phyloP scores from a whole-genome alignment of 2,888 invertebrate genomes.

The Schizotus pectinicornis region DNA sequence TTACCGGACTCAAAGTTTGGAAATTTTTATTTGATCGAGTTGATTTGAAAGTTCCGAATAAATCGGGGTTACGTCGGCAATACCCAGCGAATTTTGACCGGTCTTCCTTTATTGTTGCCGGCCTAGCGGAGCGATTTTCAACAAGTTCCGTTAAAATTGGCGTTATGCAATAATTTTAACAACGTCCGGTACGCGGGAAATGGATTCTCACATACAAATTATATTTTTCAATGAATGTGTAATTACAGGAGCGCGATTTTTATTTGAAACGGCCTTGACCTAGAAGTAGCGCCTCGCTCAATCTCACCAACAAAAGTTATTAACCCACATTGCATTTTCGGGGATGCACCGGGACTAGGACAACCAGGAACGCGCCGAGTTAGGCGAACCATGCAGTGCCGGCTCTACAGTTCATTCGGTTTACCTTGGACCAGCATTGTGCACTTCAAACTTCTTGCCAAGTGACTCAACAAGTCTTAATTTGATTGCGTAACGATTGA shows the following conservation, averaged over 20 bases:
- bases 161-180: slow-evolving; percentile 38
- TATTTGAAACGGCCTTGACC: slow-evolving; percentile 28
- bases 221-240: slow-evolving; percentile 33
- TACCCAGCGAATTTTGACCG: slow-evolving; percentile 2
- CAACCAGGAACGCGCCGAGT: slow-evolving; percentile 6
- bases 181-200: slow-evolving; percentile 42
- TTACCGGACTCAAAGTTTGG: slow-evolving; percentile 24
- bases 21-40: slow-evolving; percentile 22
- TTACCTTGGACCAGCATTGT: slow-evolving; percentile 46
- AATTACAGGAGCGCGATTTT: slow-evolving; percentile 28
- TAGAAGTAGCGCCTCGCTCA: slow-evolving; percentile 20
- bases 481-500: slow-evolving; percentile 30
- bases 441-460: slow-evolving; percentile 36
- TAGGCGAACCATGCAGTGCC: slow-evolving; percentile 34
- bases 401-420: slow-evolving; percentile 46
- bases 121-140: slow-evolving; percentile 7
- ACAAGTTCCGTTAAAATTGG: slow-evolving; percentile 17
- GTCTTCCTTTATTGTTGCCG: not conserved
- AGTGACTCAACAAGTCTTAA: slow-evolving; percentile 39
- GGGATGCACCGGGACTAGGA: slow-evolving; percentile 9
- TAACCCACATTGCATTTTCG: slow-evolving; percentile 39
- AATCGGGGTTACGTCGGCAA: slow-evolving; percentile 19
- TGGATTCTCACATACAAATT: slow-evolving; percentile 39
- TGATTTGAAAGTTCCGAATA: slow-evolving; percentile 21
- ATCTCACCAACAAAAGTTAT: slow-evolving; percentile 34